Conservation (phyloP, 2,797 vertebrate genomes). For the Ctenopoma multispine region DNA sequence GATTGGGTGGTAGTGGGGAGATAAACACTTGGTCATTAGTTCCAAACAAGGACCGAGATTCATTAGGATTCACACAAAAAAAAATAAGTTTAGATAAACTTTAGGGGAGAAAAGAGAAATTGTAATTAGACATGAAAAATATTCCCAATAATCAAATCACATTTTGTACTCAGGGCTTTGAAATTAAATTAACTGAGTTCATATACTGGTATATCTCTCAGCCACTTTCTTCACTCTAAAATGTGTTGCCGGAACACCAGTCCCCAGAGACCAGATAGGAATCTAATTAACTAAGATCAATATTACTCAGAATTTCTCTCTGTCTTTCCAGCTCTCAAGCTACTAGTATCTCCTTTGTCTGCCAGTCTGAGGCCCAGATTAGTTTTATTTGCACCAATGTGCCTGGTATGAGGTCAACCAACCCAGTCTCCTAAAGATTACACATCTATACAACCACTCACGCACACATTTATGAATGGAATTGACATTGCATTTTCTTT, state of each 20-base stretch:
- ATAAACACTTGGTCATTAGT: constrained; percentile 68
- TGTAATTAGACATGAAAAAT: constrained; percentile 86
- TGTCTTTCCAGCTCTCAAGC: constrained; percentile 74
- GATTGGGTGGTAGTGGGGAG: constrained; percentile 2
- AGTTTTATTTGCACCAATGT: constrained; percentile 69
- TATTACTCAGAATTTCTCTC: constrained; percentile 82
- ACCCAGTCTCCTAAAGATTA: too few species aligned
- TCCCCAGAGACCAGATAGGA: constrained; percentile 80
- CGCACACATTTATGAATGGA: too few species aligned
- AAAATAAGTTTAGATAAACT: constrained; percentile 78
- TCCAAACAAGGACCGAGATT: constrained; percentile 69
- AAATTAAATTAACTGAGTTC: constrained; percentile 85
- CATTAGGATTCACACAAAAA: constrained; percentile 67
- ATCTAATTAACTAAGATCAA: constrained; percentile 88
- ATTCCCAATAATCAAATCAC: constrained; percentile 85
- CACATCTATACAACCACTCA: too few species aligned
- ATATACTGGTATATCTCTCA: constrained; percentile 83
- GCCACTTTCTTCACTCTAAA: constrained; percentile 79
- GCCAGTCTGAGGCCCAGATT: constrained; percentile 57
- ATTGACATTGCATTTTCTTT: too few species aligned
- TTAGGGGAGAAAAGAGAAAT: constrained; percentile 75
- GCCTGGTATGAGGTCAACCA: constrained; percentile 58
- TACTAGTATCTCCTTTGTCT: constrained; percentile 71
- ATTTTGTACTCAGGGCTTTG: constrained; percentile 82
- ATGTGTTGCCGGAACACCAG: constrained; percentile 82